Base-by-base conservation (phyloP, 2,797 vertebrate genomes). In the Myripristis murdjan region DNA sequence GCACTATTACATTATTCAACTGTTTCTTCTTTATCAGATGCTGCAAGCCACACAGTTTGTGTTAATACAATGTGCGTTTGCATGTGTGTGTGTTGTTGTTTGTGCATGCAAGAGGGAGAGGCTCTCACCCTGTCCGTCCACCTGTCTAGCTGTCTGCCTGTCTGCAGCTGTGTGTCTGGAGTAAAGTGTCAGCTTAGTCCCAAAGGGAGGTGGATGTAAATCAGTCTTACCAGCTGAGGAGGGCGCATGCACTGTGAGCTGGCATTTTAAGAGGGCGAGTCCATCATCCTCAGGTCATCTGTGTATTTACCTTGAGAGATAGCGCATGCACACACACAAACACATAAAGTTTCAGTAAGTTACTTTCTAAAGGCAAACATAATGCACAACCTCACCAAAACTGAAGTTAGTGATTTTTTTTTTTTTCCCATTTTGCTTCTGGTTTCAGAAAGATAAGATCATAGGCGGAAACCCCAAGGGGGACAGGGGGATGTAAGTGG, bases 191-290 rank as follows among this genome's bases (percentile, higher is more conserved):
- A 59, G 58, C 58, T 56, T 28, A 33, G 70, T 58, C 68, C 62
- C 48, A 8, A 2, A 7, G 67, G 63, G 56, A 64, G 59, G 60
- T 63, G 51, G 43, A 77, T 77, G 62, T 59, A 71, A 82, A 71
- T 77, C 67, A 74, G 39, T 35, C 49, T 28, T 51, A 28, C 26
- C 44, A 51, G 54, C 55, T 49, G 44, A 39, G 28, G 22, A 39
- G 20, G 47, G 37, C 28, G 33, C 43, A 15, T 18, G 47, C 65
- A 7, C 31, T 58, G 54, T 57, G 23, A 31, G 77, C n/a, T 75
- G 73, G 46, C 68, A 66, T 75, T 78, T 65, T 57, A 75, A 71
- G 26, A 64, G 48, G 60, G 60, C 48, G 20, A 33, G 16, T 47
- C 61, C 65, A 37, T 35, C 14, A 22, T 55, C 62, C 51, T 39